phyloP scores from a whole-genome alignment of 2,888 invertebrate genomes.

The Chalcis sispes region DNA sequence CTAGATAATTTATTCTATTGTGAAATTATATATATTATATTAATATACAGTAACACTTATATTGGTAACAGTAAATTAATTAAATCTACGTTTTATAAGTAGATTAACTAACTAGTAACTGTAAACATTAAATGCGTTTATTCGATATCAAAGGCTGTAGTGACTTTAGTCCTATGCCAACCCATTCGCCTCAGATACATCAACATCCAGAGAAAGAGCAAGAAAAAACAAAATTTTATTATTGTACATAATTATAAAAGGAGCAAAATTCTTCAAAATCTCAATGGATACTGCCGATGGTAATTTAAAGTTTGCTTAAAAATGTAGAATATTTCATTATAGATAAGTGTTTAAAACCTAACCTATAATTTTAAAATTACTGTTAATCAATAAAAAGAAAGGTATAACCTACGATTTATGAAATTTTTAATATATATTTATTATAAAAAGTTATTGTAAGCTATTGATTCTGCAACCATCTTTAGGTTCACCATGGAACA shows the following conservation, averaged over 20 bases:
- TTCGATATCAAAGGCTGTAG: constrained; percentile 13
- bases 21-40: background rate
- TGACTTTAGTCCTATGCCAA: constrained; percentile 33
- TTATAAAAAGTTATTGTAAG: background rate
- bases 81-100: background rate
- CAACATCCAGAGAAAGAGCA: constrained; percentile 11
- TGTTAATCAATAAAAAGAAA: background rate
- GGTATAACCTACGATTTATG: no score
- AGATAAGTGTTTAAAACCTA: constrained; percentile 10
- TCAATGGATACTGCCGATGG: constrained; percentile 41
- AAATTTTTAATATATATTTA: background rate
- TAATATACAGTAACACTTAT: background rate
- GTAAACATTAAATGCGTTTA: constrained; percentile 45
- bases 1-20: no score
- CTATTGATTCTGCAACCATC: background rate
- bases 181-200: background rate
- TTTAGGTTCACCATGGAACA: constrained; percentile 74
- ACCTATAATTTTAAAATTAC: constrained; percentile 10
- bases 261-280: background rate
- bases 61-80: constrained; percentile 1
- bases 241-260: background rate
- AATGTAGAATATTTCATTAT: background rate
- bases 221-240: background rate
- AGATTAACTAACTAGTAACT: background rate
- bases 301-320: background rate